Evolutionary conservation across 2,797 vertebrate genomes (phyloP).

Genomic region (Semotilus atromaculatus): DNA sequence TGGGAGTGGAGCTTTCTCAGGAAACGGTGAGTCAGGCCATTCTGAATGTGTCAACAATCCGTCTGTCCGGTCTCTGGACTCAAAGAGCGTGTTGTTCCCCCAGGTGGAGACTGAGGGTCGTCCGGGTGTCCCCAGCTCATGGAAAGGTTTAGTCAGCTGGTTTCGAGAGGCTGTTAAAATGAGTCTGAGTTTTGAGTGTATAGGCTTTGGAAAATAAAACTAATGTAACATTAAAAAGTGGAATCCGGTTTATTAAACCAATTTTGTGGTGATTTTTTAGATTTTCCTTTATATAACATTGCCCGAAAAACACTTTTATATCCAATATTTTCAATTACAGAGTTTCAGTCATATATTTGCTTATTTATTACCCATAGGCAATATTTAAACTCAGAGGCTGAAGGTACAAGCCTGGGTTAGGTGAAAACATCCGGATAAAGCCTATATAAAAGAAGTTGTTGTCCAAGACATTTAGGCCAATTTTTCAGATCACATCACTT

Average conservation of each 20-base stretch:
- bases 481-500: not conserved
- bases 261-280: not conserved
- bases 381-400: not conserved
- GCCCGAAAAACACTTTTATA: not conserved
- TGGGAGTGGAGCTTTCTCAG: slow-evolving; percentile 46
- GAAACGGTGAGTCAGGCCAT: slow-evolving; percentile 47
- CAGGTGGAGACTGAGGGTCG: slow-evolving; percentile 26
- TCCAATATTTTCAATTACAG: not conserved
- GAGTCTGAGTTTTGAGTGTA: not conserved
- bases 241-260: slow-evolving; percentile 2
- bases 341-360: not conserved
- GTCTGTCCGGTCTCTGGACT: slow-evolving; percentile 27
- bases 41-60: slow-evolving; percentile 36
- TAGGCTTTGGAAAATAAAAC: slow-evolving; percentile 5
- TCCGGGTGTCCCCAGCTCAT: slow-evolving; percentile 43
- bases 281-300: not conserved
- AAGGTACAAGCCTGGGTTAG: not conserved
- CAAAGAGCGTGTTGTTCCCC: slow-evolving; percentile 36
- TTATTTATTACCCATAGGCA: not conserved
- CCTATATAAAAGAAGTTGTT: not conserved
- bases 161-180: slow-evolving; percentile 28
- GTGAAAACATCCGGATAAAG: not conserved
- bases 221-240: not conserved
- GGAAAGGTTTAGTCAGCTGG: slow-evolving; percentile 49
- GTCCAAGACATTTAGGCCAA: not conserved